Base-by-base conservation (phyloP, 2,797 vertebrate genomes). In the Carcharodon carcharias region DNA sequence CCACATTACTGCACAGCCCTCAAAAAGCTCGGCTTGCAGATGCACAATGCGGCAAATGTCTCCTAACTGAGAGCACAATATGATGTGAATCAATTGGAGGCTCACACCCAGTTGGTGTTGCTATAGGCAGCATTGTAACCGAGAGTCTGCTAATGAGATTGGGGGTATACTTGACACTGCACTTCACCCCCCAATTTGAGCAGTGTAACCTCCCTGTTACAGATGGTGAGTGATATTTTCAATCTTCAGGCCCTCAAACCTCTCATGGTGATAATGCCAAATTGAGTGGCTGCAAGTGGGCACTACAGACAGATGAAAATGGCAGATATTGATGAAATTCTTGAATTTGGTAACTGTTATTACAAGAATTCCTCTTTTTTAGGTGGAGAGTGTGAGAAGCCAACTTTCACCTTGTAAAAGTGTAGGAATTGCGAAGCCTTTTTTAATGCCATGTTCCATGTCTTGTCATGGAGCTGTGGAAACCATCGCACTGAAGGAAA, bases 1-100 rank as follows among this genome's bases (percentile, higher is more conserved):
- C 89, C 89, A 63, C 89, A 92, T 92, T 92, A 58, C 50, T 61
- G 45, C 89, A 92, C 89, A 92, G 28, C 6, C 56, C 58, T 92
- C 28, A 63, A 92, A 58, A 35, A 3, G 35, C 16, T n/a, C 92
- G 31, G 35, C 35, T 61, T 63, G 26, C 89, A 92, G 89, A 92
- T 63, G 56, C 58, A 6, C 56, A 63, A 58, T 92, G 89, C 58
- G 63, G 31, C 56, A 63, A 92, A n/a, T 63, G 89, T n/a, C 89
- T 63, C 35, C 1, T n/a, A 92, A 63, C 89, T 35, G 6, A 92
- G 89, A 4, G 11, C 35, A 18, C 35, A 92, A 92, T 61, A 63
- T 92, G 58, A 92, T n/a, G 58, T 63, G 35, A n/a, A 63, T n/a
- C 89, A 61, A 92, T 92, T 21, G 31, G 58, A 63, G 35, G 61